These are phyloP conservation scores for Ceyx erithaca DNA, from an alignment of 2,797 vertebrate species.

Conservation along the genomic window DNA sequence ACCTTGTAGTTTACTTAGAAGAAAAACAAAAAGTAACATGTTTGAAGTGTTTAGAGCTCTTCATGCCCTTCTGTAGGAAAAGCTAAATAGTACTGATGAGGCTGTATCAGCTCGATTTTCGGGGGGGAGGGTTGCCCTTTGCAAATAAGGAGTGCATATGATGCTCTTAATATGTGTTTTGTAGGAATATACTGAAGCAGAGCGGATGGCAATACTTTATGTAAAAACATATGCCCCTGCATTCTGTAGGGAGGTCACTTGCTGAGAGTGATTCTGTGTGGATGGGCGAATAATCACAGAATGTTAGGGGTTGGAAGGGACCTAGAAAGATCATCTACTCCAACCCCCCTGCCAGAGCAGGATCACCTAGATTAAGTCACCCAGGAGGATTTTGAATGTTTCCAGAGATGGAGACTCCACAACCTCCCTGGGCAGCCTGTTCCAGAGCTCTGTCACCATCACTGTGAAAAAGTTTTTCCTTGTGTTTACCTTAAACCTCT, in stretches of 20 bases:
- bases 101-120: not conserved
- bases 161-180: rapidly evolving
- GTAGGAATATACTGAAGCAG: rapidly evolving
- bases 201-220: rapidly evolving
- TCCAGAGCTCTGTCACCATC: too few species aligned
- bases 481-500: too few species aligned
- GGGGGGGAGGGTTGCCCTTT: not conserved
- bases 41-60: not conserved
- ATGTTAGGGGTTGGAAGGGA: too few species aligned
- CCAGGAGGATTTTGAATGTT: too few species aligned
- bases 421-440: too few species aligned
- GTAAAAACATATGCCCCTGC: rapidly evolving
- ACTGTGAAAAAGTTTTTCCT: too few species aligned
- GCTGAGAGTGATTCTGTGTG: rapidly evolving
- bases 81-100: too few species aligned
- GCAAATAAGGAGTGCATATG: rapidly evolving
- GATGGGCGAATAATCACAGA: too few species aligned
- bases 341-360: too few species aligned
- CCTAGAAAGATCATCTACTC: too few species aligned
- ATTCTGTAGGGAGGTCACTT: not conserved
- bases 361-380: too few species aligned
- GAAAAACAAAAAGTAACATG: rapidly evolving
- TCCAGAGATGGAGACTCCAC: too few species aligned
- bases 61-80: rapidly evolving
- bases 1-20: not conserved